These are phyloP conservation scores for Vollenhovia emeryi DNA, from an alignment of 1,140 invertebrate genomes.

Conservation along the genomic window DNA sequence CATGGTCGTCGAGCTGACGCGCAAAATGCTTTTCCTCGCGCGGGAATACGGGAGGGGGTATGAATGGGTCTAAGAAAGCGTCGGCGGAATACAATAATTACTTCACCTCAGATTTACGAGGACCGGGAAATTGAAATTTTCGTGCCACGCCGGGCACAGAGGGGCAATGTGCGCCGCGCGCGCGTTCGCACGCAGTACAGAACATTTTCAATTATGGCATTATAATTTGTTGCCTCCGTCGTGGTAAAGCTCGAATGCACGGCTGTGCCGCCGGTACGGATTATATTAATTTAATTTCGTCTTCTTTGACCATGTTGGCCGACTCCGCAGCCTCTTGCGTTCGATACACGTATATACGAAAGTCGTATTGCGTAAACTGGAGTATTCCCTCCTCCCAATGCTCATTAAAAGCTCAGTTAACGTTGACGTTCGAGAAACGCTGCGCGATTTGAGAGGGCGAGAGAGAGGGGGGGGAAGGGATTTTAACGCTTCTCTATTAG, in stretches of 20 bases:
- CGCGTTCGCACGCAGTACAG: conserved; percentile 71
- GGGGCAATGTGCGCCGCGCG: conserved; percentile 46
- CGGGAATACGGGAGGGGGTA: conserved; percentile 62
- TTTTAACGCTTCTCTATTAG: background rate
- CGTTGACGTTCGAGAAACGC: background rate
- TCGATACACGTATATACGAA: background rate
- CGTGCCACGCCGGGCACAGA: conserved; percentile 72
- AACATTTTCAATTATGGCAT: conserved; percentile 85
- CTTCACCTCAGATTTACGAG: conserved; percentile 85
- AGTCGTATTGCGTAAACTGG: conserved; percentile 11
- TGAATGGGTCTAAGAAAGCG: conserved; percentile 83
- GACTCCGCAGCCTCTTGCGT: conserved; percentile 39
- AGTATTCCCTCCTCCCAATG: background rate
- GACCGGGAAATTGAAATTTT: conserved; percentile 84
- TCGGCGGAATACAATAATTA: conserved; percentile 85
- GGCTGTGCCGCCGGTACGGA: conserved; percentile 73
- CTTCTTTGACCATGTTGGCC: conserved; percentile 78
- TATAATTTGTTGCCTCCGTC: conserved; percentile 83
- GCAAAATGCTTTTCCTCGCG: conserved; percentile 75
- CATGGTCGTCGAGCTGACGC: conserved; percentile 82
- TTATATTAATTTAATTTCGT: conserved; percentile 85
- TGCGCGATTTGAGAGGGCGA: background rate
- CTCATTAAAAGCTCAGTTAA: conserved; percentile 17
- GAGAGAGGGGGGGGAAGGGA: too few relatives aligned
- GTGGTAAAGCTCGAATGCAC: conserved; percentile 74